phyloP scores from a whole-genome alignment of 2,888 invertebrate genomes.

The Orthonychiurus folsomi region DNA sequence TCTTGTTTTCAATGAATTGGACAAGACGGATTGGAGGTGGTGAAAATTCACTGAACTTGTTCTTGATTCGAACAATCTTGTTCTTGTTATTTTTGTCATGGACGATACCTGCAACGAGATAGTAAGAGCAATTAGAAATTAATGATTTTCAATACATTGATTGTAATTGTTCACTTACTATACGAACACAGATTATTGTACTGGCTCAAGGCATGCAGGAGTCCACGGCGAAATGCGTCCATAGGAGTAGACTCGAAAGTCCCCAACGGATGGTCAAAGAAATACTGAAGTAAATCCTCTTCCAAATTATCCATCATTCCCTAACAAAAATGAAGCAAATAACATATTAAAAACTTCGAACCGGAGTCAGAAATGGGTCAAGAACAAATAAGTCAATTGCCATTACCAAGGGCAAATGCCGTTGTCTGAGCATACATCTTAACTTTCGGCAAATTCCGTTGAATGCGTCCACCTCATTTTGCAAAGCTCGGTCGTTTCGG shows the following conservation, averaged over 20 bases:
- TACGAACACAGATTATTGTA: constrained; percentile 24
- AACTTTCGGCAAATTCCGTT: constrained; percentile 27
- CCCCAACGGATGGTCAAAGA: constrained; percentile 15
- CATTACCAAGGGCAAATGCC: constrained; percentile 26
- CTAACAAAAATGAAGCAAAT: constrained; percentile 8
- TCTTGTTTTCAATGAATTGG: constrained; percentile 22
- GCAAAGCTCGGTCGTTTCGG: background rate
- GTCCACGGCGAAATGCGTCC: constrained; percentile 23
- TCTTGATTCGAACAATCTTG: constrained; percentile 19
- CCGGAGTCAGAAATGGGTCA: too few relatives aligned
- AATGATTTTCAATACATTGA: background rate
- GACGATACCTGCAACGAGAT: background rate
- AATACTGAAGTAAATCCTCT: constrained; percentile 23
- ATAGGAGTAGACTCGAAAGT: constrained; percentile 23
- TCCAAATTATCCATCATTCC: constrained; percentile 28
- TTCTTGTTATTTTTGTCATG: constrained; percentile 17
- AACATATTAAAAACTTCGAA: background rate
- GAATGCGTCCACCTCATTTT: constrained; percentile 19
- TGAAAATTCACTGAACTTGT: constrained; percentile 17
- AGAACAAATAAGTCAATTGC: background rate
- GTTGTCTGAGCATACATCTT: constrained; percentile 20
- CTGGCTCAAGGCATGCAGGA: constrained; percentile 27
- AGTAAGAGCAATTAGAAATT: background rate
- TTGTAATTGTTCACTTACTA: constrained; percentile 13
- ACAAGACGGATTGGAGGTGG: constrained; percentile 24